Base-by-base conservation (phyloP, 2,888 invertebrate species). In the Microctonus brassicae region DNA sequence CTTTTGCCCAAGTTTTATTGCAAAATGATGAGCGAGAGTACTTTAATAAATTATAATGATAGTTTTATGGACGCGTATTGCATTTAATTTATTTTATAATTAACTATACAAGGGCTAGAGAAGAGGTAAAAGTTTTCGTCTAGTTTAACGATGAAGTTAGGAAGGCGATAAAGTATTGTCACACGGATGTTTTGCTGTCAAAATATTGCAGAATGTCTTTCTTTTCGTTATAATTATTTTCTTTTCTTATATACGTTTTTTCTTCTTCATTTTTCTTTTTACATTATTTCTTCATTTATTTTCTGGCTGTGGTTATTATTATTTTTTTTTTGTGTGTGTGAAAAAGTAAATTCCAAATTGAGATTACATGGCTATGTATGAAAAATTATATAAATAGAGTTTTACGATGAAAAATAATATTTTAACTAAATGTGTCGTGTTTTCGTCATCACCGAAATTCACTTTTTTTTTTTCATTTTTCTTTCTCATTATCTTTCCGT, bases 1-100 rank as follows among this genome's bases (percentile, higher is more conserved):
- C 74, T 76, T 78, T 78, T 47, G 17, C 47, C 77, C 78, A 83
- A 83, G 78, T 83, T 20, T 58, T 82, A 82, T 81, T 81, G 78
- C 80, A 78, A 81, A 82, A 80, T 47, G 17, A 77, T 74, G 70
- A 69, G 70, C 70, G 76, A 71, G 80, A 80, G 73, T 81, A n/a
- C 33, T 58, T 58, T 81, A 78, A 70, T 70, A 64, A 63, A 69
- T 75, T 75, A 73, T 77, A 75, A 76, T 78, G 79, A 81, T 29
- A 57, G 29, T 33, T 58, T 29, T 17, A 58, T 47, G 20, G 81
- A 78, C 76, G 77, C 58, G 33, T 34, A 29, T 29, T 58, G 58
- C 47, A 47, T 47, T 47, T 47, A 17, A 47, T 47, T 47, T 47
- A 47, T 47, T 47, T 47, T 47, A 47, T 47, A 47, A 47, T 47